Conservation (phyloP, 2,888 invertebrate species). For the Aleiodes testaceus region DNA sequence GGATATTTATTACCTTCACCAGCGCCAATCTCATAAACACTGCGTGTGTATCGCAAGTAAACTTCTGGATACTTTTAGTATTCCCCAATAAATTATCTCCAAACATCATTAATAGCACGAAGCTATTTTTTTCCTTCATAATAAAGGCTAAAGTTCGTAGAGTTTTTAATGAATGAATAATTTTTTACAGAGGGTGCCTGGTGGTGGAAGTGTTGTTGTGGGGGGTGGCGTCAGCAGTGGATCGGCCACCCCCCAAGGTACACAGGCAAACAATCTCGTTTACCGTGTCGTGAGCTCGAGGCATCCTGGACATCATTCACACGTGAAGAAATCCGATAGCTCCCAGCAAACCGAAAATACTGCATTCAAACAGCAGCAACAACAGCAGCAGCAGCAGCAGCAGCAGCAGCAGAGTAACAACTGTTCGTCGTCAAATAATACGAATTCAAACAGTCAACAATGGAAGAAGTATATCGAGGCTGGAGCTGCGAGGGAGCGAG, state of each 20-base stretch:
- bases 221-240: slow-evolving; percentile 70
- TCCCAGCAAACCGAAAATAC: slow-evolving; percentile 75
- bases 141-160: too few relatives aligned
- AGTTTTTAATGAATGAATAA: slow-evolving; percentile 17
- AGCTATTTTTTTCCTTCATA: too few relatives aligned
- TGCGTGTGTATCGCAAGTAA: not conserved
- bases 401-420: slow-evolving; percentile 55
- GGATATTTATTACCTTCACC: too few relatives aligned
- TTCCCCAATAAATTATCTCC: too few relatives aligned
- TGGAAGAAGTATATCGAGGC: slow-evolving; percentile 74
- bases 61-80: too few relatives aligned
- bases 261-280: slow-evolving; percentile 67
- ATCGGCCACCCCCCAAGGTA: slow-evolving; percentile 71
- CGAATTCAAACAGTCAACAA: slow-evolving; percentile 72
- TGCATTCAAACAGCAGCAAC: slow-evolving; percentile 69
- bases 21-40: not conserved
- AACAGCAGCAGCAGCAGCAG: slow-evolving; percentile 58
- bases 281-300: slow-evolving; percentile 69
- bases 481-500: slow-evolving; percentile 69
- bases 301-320: slow-evolving; percentile 66
- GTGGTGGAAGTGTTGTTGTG: slow-evolving; percentile 67
- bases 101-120: too few relatives aligned
- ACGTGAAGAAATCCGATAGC: slow-evolving; percentile 74
- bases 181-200: slow-evolving; percentile 66
- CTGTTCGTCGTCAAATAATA: slow-evolving; percentile 58